A percentile compares a stretch with the other conserved stretches of the same genome.
Evolutionary conservation across 1,140 invertebrate species (phyloP).

Genomic region (Drepana arcuata): DNA sequence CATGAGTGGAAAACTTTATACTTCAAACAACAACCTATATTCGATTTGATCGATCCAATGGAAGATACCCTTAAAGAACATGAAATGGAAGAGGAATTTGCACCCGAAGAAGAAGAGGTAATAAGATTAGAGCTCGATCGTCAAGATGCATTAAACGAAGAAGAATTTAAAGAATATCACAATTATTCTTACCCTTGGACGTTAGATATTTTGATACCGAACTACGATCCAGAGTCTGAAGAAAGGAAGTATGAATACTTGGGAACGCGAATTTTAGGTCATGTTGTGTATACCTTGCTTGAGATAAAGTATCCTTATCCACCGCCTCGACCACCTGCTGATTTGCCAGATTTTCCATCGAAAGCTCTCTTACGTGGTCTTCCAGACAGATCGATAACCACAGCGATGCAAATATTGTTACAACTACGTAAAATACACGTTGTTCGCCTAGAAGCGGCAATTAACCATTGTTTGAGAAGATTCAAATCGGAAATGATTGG

Average conservation of each 20-base stretch:
- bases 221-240: conserved; percentile 51
- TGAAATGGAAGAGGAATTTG: conserved; percentile 26
- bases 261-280: conserved; percentile 67
- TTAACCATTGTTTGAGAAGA: conserved; percentile 71
- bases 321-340: conserved; percentile 31
- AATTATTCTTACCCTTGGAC: conserved; percentile 54
- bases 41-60: conserved; percentile 49
- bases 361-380: conserved; percentile 70
- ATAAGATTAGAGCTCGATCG: conserved; percentile 43
- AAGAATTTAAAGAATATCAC: conserved; percentile 59
- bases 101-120: conserved; percentile 37
- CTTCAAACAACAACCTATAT: conserved; percentile 67
- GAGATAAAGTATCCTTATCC: conserved; percentile 71
- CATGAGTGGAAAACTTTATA: conserved; percentile 72
- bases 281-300: conserved; percentile 73
- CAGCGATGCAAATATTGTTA: conserved; percentile 63
- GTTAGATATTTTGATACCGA: conserved; percentile 45
- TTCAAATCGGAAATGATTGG: conserved; percentile 72
- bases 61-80: conserved; percentile 45
- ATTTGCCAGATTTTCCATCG: conserved; percentile 48
- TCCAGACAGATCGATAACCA: conserved; percentile 45
- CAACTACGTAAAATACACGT: conserved; percentile 63
- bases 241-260: conserved; percentile 56
- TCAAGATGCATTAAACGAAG: conserved; percentile 50
- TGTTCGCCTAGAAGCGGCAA: conserved; percentile 68